Conservation (phyloP, 1,140 invertebrate species). For the Bombus ignitus region DNA sequence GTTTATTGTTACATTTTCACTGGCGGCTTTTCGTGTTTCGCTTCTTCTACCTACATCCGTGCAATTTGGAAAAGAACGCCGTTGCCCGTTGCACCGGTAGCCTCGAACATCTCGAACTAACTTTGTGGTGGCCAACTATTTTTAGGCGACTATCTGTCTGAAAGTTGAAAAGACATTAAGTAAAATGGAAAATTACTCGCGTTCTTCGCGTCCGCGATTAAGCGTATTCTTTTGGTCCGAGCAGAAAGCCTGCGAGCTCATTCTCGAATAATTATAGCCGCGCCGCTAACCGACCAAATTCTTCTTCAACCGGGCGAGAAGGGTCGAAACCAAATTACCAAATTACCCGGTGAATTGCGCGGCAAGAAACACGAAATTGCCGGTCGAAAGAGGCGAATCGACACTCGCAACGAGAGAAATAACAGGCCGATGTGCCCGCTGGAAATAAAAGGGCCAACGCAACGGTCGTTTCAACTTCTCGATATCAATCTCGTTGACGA, state of each 20-base stretch:
- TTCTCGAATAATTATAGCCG: conserved; percentile 21
- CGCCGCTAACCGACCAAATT: background rate
- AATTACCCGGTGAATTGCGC: conserved; percentile 28
- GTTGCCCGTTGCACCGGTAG: background rate
- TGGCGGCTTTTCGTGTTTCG: background rate
- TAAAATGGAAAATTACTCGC: conserved; percentile 35
- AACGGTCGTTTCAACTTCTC: conserved; percentile 17
- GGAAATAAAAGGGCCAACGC: conserved; percentile 38
- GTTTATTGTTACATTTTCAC: conserved; percentile 1
- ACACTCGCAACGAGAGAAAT: conserved; percentile 26
- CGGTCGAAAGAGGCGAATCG: background rate
- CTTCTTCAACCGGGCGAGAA: background rate
- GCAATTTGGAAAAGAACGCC: conserved; percentile 4
- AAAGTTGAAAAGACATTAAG: conserved; percentile 13
- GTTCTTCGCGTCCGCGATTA: conserved; percentile 13
- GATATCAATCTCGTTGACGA: conserved; percentile 35
- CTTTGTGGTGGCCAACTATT: conserved; percentile 1
- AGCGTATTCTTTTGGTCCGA: background rate
- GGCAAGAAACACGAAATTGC: conserved; percentile 26
- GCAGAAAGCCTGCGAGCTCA: conserved; percentile 1
- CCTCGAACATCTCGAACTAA: background rate
- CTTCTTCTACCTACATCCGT: no score
- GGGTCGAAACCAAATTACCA: conserved; percentile 32
- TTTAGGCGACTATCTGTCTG: background rate
- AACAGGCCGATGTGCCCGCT: conserved; percentile 11